Percentiles rank a stretch among this genome's conserved stretches.
Conservation (phyloP, 2,888 invertebrate genomes). For the Diarsia dahlii region DNA sequence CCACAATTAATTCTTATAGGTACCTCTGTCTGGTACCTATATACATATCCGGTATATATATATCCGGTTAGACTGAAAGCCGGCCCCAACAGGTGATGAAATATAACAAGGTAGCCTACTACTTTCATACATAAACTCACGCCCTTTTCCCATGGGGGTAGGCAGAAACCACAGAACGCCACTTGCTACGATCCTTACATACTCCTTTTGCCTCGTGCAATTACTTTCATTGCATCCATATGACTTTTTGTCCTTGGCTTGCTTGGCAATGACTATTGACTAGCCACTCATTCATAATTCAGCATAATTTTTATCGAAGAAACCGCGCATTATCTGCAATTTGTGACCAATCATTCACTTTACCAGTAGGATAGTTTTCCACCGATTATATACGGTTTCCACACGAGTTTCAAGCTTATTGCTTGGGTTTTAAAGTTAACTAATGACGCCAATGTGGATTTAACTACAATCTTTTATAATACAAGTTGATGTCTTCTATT, state of each 20-base stretch:
- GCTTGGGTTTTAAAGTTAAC: background rate
- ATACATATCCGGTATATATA: too few species aligned
- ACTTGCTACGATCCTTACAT: too few species aligned
- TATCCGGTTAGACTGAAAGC: too few species aligned
- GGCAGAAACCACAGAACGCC: too few species aligned
- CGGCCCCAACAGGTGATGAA: too few species aligned
- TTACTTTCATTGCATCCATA: background rate
- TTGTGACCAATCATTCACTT: constrained; percentile 23
- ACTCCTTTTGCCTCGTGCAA: too few species aligned
- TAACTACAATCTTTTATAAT: background rate
- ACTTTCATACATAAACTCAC: too few species aligned
- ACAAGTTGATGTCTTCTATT: background rate
- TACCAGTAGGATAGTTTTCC: constrained; percentile 24
- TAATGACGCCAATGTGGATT: background rate
- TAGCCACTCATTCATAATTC: constrained; percentile 37
- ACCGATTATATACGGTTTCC: background rate
- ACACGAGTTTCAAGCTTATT: constrained; percentile 8
- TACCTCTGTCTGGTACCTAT: too few species aligned
- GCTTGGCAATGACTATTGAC: constrained; percentile 37
- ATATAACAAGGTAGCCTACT: too few species aligned
- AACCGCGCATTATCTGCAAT: constrained; percentile 19
- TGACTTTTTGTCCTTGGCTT: constrained; percentile 49
- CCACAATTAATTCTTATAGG: too few species aligned
- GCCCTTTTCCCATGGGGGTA: too few species aligned
- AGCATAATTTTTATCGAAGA: constrained; percentile 16